phyloP scores from a whole-genome alignment of 2,888 invertebrate species.

The Crepidodera aurea region DNA sequence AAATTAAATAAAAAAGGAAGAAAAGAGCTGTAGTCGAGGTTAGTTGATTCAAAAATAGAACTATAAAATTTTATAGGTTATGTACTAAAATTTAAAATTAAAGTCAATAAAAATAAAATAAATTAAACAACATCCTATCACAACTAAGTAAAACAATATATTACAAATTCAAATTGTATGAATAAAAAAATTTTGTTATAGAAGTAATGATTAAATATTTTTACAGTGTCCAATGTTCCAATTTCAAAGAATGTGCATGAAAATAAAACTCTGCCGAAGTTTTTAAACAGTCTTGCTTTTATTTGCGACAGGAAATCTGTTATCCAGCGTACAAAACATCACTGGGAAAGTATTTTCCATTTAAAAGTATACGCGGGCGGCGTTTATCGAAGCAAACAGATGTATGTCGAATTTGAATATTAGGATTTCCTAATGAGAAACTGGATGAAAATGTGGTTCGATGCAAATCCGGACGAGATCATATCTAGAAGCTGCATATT shows the following conservation, averaged over 20 bases:
- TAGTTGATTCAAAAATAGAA: too few relatives aligned
- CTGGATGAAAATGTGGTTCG: not conserved
- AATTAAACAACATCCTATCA: too few relatives aligned
- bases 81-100: too few relatives aligned
- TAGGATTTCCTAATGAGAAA: slow-evolving; percentile 7
- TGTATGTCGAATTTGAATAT: slow-evolving; percentile 3
- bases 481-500: not conserved
- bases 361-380: not conserved
- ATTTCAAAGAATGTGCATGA: slow-evolving; percentile 29
- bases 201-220: too few relatives aligned
- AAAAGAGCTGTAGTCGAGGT: too few relatives aligned
- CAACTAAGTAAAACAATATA: too few relatives aligned
- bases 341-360: not conserved
- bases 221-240: not conserved
- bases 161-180: too few relatives aligned
- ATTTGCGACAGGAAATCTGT: not conserved
- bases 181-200: too few relatives aligned
- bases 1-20: too few relatives aligned
- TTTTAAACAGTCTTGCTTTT: not conserved
- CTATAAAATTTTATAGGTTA: too few relatives aligned
- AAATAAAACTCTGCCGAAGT: slow-evolving; percentile 28
- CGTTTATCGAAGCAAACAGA: slow-evolving; percentile 4
- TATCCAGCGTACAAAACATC: not conserved
- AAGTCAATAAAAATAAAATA: too few relatives aligned
- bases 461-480: not conserved